Evolutionary conservation across 1,140 invertebrate genomes (phyloP).

Genomic region (Anastatus disparis): DNA sequence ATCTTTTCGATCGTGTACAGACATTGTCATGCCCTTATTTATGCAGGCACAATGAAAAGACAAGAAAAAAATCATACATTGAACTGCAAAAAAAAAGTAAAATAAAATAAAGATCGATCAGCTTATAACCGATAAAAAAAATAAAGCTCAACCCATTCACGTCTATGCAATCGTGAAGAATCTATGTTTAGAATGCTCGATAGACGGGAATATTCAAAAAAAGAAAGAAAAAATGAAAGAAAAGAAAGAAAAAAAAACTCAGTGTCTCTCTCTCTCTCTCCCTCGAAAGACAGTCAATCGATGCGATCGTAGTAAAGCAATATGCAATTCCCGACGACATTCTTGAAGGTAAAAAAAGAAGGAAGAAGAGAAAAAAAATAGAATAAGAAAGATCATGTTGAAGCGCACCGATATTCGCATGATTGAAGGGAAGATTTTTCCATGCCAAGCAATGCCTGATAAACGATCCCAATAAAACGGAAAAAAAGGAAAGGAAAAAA

Average conservation of each 20-base stretch:
- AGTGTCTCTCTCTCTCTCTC: not conserved
- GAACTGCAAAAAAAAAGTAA: too few species aligned
- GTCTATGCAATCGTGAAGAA: not conserved
- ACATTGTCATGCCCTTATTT: too few species aligned
- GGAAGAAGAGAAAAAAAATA: too few species aligned
- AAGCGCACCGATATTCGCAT: not conserved
- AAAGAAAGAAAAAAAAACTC: too few species aligned
- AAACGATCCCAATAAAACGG: constrained; percentile 10
- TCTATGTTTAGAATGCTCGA: constrained; percentile 5
- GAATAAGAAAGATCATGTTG: not conserved
- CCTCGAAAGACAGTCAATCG: not conserved
- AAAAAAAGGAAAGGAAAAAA: too few species aligned
- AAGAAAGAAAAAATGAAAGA: too few species aligned
- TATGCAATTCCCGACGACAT: constrained; percentile 4
- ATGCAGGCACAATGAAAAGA: not conserved
- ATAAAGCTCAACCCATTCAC: not conserved
- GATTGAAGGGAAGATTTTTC: not conserved
- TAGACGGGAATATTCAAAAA: too few species aligned
- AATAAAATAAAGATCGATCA: not conserved
- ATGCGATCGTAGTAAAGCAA: not conserved
- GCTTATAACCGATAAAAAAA: not conserved
- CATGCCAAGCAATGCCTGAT: not conserved
- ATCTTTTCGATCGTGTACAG: too few species aligned
- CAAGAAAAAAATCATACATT: not conserved
- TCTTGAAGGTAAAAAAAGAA: too few species aligned